These are phyloP conservation scores for Eledona agricola DNA, from an alignment of 2,888 invertebrate species.

Conservation along the genomic window DNA sequence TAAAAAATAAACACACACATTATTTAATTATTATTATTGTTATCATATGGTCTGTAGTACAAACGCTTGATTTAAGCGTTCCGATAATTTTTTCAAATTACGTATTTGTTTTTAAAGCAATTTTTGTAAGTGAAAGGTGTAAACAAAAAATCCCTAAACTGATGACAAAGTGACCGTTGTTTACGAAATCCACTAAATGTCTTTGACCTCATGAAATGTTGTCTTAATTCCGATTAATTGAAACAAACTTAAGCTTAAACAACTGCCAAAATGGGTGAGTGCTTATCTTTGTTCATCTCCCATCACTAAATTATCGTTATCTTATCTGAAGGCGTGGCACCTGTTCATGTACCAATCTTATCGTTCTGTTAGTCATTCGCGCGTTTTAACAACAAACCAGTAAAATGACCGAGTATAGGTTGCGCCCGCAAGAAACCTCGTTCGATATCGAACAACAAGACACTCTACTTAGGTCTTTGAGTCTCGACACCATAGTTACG, in stretches of 20 bases:
- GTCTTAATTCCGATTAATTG: constrained; percentile 13
- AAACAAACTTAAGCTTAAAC: constrained; percentile 5
- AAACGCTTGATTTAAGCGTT: not conserved
- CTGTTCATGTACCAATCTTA: constrained; percentile 14
- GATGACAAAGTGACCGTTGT: constrained; percentile 12
- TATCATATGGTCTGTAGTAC: too few species aligned
- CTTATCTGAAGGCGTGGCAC: constrained; percentile 48
- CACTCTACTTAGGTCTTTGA: constrained; percentile 17
- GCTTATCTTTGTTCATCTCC: constrained; percentile 5
- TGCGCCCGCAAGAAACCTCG: constrained; percentile 25
- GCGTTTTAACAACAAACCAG: constrained; percentile 6
- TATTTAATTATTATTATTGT: too few species aligned
- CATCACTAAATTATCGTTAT: constrained; percentile 37
- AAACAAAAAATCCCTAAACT: constrained; percentile 12
- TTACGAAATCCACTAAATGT: constrained; percentile 22
- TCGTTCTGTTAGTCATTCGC: constrained; percentile 14
- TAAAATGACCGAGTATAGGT: constrained; percentile 4
- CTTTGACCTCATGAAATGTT: constrained; percentile 27
- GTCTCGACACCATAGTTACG: constrained; percentile 20
- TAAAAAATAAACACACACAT: too few species aligned
- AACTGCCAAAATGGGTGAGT: constrained; percentile 31
- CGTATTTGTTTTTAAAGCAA: not conserved
- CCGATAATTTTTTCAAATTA: not conserved
- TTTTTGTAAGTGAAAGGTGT: not conserved
- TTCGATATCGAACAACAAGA: constrained; percentile 30